Base-by-base conservation (phyloP, 2,888 invertebrate species). In the Lasioglossum leucozonium region DNA sequence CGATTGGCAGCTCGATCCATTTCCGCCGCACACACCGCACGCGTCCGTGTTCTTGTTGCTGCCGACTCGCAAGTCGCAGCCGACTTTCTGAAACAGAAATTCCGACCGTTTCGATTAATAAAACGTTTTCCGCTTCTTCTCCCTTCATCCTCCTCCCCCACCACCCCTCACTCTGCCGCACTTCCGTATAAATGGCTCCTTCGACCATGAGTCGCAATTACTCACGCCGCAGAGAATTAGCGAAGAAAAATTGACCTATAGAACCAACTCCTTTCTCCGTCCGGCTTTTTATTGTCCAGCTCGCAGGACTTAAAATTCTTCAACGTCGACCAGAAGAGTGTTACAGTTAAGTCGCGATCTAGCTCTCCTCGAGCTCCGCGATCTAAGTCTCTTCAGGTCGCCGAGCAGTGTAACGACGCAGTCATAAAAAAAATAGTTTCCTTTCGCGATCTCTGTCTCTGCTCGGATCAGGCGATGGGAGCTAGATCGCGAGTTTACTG, bases 21-120 rank as follows among this genome's bases (percentile, higher is more conserved):
- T 98, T 13, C 98, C 98, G 0, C 98, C 98, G 94, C 99, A 99
- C 62, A 98, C 97, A 2, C 99, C 99, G 93, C 99, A 99, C 91
- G 97, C 97, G 95, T 99, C 99, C 86, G 97, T 97, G 88, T 97
- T 97, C 90, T 97, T 97, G 26, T 97, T 97, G 0, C 99, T 98
- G 47, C 98, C 98, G 91, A 99, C 98, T 91, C 97, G 96, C 79
- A 98, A 96, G 95, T 99, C 99, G 95, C 99, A 99, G 82, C 99
- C 99, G 78, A 99, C 98, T 93, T 97, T 96, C 99, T 99, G 96
- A 55, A 96, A 96, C 92, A 91, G 84, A 87, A 82, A 84, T 55
- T 26, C 76, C 62, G 40, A 34, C 18, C 37, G 37, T 62, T 67
- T 82, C 82, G 84, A 86, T 87, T 87, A 87, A 82, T 79, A 81